Evolutionary conservation across 2,888 invertebrate genomes (phyloP), one percentile per base, ranked within the genome.

Genomic region (Metacarcinus magister): DNA sequence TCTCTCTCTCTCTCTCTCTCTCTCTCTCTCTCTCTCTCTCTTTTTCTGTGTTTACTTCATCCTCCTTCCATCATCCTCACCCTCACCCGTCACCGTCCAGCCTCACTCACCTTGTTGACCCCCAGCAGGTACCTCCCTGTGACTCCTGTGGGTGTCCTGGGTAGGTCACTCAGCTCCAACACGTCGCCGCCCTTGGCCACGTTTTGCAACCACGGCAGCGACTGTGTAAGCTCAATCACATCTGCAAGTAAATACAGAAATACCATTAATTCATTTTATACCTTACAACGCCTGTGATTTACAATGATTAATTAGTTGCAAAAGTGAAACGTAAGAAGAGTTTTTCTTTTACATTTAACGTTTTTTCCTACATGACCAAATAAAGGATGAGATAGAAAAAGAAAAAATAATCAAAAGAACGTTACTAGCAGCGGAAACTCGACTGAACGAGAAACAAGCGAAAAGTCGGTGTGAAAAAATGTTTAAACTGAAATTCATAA

Each of bases 1-100:
- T 23, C 5, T 95, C 54, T 48, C 67, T 39, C 43, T 67, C 82
- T 67, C 67, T 39, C 92, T 92, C 90, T 82, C 67, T 39, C 16
- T 67, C 16, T 82, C 87, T 28, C 54, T 92, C 39, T 44, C 44
- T 23, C 16, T 16, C 39, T 19, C 4, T 82, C 75, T 82, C 75
- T 28, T n/a, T n/a, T n/a, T 75, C 67, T 75, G 23, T 75, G n/a
- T 75, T n/a, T 23, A 0, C 39, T 67, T 67, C 46, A n/a, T 7
- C 16, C 39, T 43, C 8, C 8, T 60, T 95, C 92, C 5, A 39
- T 39, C 75, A 7, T 10, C 28, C 75, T 82, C 23, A 8, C n/a
- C 75, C 4, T 28, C n/a, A 0, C 8, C 67, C 28, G 5, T 75
- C 75, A 16, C 54, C 44, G n/a, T 87, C 75, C 54, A 10, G 10